These are phyloP conservation scores for Tachysurus fulvidraco DNA, from an alignment of 2,113 vertebrate genomes.

Conservation along the genomic window DNA sequence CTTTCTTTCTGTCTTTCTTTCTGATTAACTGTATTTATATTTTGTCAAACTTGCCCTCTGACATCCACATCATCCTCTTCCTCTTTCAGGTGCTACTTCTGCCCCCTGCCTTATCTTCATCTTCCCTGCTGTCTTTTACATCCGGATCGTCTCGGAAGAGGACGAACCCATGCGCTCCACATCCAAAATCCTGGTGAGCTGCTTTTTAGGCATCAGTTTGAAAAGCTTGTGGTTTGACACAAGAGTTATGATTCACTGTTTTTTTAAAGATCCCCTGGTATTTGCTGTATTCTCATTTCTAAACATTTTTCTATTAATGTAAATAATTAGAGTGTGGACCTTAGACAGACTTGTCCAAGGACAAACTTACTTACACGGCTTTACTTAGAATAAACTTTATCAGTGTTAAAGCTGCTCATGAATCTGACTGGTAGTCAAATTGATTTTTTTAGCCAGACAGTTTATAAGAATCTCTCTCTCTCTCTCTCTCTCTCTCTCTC, in stretches of 20 bases:
- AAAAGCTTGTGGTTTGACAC: not conserved
- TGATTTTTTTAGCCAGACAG: not conserved
- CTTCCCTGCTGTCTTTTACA: slow-evolving; percentile 96
- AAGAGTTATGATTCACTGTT: not conserved
- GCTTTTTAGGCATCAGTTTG: too few relatives aligned
- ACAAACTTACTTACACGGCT: too few relatives aligned
- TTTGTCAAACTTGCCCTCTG: not conserved
- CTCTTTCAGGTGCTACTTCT: slow-evolving; percentile 88
- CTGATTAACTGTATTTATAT: not conserved
- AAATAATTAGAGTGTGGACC: not conserved
- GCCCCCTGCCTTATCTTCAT: slow-evolving; percentile 99
- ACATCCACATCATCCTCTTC: not conserved
- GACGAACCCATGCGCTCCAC: slow-evolving; percentile 84
- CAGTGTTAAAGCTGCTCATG: not conserved
- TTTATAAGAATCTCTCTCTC: not conserved
- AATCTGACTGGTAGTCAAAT: not conserved
- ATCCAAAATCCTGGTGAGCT: slow-evolving; percentile 88
- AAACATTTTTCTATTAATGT: not conserved
- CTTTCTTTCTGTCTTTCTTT: not conserved
- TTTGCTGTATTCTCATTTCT: not conserved
- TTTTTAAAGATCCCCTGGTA: not conserved
- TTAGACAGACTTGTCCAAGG: not conserved
- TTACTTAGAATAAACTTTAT: not conserved
- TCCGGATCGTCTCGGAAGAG: slow-evolving; percentile 92
- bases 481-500: slow-evolving; percentile 4